Conservation (phyloP, 2,113 vertebrate species). For the Neopipo cinnamomea region DNA sequence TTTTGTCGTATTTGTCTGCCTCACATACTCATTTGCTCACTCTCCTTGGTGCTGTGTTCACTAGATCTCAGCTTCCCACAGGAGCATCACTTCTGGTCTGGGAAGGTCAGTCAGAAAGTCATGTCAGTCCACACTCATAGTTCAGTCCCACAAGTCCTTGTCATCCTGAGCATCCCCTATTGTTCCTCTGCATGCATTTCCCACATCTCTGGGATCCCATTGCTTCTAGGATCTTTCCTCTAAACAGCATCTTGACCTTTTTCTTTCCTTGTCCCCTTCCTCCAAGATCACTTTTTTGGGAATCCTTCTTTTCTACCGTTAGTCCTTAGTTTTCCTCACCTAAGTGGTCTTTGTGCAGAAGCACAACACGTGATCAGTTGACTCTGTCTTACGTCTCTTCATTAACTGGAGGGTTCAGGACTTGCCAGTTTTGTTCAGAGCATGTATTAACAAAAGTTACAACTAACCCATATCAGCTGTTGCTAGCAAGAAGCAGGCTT, state of each 20-base stretch:
- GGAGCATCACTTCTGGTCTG: rapidly evolving
- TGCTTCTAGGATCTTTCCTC: not conserved
- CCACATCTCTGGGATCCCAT: rapidly evolving
- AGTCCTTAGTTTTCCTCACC: not conserved
- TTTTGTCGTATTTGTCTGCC: not conserved
- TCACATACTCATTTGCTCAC: not conserved
- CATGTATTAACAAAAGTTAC: not conserved
- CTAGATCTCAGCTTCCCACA: not conserved
- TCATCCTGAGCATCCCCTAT: not conserved
- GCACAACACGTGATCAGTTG: not conserved
- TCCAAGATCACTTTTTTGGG: not conserved
- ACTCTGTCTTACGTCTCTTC: not conserved
- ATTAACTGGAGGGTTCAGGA: not conserved
- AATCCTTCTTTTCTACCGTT: not conserved
- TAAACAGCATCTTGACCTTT: not conserved
- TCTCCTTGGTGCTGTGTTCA: not conserved
- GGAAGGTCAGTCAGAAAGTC: not conserved
- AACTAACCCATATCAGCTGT: not conserved
- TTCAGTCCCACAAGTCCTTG: not conserved
- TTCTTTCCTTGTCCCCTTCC: not conserved
- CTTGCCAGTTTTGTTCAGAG: not conserved
- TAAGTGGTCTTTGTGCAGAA: not conserved
- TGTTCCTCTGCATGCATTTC: rapidly evolving
- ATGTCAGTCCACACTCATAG: too few species aligned
- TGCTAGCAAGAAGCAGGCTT: not conserved